These are phyloP conservation scores for Cyanistes caeruleus DNA, from an alignment of 2,113 vertebrate genomes.

Conservation along the genomic window DNA sequence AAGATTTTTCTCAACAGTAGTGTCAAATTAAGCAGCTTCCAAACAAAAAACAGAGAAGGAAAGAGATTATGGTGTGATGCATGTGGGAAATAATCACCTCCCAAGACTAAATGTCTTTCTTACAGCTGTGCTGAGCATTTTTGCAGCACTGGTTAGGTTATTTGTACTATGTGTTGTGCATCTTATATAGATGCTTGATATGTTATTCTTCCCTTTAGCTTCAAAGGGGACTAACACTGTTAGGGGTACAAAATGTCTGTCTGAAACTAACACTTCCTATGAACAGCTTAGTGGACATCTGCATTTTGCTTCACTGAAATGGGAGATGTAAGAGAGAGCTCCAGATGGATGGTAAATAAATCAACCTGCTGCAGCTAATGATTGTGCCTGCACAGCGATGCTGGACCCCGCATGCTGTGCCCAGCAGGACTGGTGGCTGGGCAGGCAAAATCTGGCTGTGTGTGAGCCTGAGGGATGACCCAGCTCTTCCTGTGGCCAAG, in stretches of 20 bases:
- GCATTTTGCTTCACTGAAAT: conserved; percentile 47
- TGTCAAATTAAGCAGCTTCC: not conserved
- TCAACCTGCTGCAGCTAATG: not conserved
- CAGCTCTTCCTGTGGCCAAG: not conserved
- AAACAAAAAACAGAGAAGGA: not conserved
- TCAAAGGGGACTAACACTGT: not conserved
- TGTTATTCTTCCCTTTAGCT: not conserved
- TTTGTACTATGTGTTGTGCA: not conserved
- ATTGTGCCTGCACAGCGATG: not conserved
- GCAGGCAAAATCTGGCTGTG: not conserved
- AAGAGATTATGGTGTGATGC: not conserved
- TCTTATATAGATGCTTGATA: not conserved
- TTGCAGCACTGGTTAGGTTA: not conserved
- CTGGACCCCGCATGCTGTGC: not conserved
- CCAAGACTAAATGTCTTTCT: not conserved
- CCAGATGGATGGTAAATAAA: not conserved
- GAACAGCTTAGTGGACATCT: conserved; percentile 10
- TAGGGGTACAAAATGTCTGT: not conserved
- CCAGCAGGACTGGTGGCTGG: not conserved
- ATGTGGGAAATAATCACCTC: not conserved
- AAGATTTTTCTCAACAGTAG: not conserved
- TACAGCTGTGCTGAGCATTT: not conserved
- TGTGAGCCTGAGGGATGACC: not conserved
- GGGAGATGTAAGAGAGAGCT: not conserved
- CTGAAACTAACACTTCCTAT: conserved; percentile 17